Conservation (phyloP, 1,140 invertebrate genomes). For the Armadillidium nasatum region DNA sequence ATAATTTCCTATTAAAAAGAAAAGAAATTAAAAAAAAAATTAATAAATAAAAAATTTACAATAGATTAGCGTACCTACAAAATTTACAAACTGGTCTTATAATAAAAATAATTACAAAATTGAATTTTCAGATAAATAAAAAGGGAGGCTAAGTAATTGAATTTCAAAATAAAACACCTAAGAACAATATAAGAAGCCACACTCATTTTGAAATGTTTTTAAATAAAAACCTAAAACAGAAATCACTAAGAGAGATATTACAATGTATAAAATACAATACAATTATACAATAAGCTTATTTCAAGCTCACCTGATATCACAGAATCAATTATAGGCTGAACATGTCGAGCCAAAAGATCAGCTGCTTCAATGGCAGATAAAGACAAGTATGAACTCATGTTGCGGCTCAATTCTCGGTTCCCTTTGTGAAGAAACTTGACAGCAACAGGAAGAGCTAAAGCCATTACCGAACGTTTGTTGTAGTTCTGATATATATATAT, state of each 20-base stretch:
- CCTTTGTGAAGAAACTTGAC: conserved; percentile 86
- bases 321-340: conserved; percentile 81
- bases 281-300: no score
- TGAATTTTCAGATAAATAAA: neutral
- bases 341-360: conserved; percentile 72
- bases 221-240: no score
- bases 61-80: neutral
- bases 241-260: no score
- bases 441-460: conserved; percentile 77
- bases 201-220: no score
- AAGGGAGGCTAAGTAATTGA: neutral
- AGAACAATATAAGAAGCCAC: neutral
- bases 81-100: no score
- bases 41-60: no score
- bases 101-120: neutral
- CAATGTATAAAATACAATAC: no score
- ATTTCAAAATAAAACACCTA: neutral
- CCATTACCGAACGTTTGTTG: conserved; percentile 81
- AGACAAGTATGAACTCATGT: conserved; percentile 85
- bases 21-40: neutral
- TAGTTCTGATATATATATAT: conserved; percentile 64
- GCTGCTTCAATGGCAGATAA: conserved; percentile 88
- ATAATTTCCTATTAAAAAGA: conserved; percentile 64
- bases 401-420: conserved; percentile 78
- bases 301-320: conserved; percentile 67